These are phyloP conservation scores for Eubasilissa splendida DNA, from an alignment of 2,888 invertebrate genomes.

Conservation along the genomic window DNA sequence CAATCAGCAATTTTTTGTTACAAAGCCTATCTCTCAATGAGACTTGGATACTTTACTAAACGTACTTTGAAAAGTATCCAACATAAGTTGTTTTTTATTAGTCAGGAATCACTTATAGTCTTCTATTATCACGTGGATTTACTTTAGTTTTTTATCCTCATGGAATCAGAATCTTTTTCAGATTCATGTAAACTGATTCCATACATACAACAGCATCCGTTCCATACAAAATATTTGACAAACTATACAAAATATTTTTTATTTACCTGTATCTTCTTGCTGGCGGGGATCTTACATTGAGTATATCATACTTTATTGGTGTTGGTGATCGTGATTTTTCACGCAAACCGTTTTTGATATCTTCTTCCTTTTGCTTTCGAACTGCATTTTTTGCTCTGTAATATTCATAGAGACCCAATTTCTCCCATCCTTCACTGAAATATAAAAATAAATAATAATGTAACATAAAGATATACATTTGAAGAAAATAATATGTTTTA, in stretches of 20 bases:
- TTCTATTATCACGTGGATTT: too few relatives aligned
- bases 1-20: too few relatives aligned
- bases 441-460: constrained; percentile 8
- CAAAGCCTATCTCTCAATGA: too few relatives aligned
- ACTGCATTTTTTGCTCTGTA: constrained; percentile 96
- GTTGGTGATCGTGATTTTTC: constrained; percentile 84
- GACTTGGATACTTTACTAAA: too few relatives aligned
- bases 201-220: too few relatives aligned
- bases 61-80: too few relatives aligned
- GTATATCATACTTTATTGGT: constrained; percentile 83
- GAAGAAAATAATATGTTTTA: too few relatives aligned
- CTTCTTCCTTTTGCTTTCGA: constrained; percentile 89
- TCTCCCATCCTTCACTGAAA: constrained; percentile 97
- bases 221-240: background rate
- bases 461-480: background rate
- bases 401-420: constrained; percentile 96
- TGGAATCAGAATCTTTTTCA: too few relatives aligned
- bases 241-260: background rate
- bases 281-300: constrained; percentile 81
- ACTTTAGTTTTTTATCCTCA: too few relatives aligned
- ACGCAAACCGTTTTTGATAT: constrained; percentile 80
- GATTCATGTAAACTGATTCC: too few relatives aligned
- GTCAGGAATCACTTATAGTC: too few relatives aligned
- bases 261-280: constrained; percentile 80
- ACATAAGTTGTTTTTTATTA: too few relatives aligned